phyloP scores from a whole-genome alignment of 2,888 invertebrate genomes.

The Tinea semifulvella region DNA sequence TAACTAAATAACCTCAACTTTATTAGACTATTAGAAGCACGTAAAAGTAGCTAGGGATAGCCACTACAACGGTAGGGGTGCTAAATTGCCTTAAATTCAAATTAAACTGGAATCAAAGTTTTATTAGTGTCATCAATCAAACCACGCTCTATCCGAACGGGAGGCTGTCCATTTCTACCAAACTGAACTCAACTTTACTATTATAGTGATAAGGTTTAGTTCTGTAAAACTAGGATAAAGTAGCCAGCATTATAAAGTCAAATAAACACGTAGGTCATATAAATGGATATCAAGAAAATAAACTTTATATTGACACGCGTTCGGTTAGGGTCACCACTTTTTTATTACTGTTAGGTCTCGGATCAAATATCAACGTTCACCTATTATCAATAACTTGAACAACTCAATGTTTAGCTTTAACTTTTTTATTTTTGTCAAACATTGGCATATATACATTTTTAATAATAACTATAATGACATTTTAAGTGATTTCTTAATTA shows the following conservation, averaged over 20 bases:
- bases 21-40: conserved; percentile 1
- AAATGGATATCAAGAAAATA: conserved; percentile 53
- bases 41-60: conserved; percentile 10
- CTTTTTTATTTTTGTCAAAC: too few relatives aligned
- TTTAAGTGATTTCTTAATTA: too few relatives aligned
- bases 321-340: conserved; percentile 24
- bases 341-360: background rate
- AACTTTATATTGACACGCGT: conserved; percentile 55
- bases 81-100: conserved; percentile 65
- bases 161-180: conserved; percentile 26
- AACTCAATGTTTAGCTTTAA: too few relatives aligned
- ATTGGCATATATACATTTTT: too few relatives aligned
- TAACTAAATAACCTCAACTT: too few relatives aligned
- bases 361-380: background rate
- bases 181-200: conserved; percentile 38
- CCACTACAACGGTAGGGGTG: conserved; percentile 33
- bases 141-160: conserved; percentile 45
- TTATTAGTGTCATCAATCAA: conserved; percentile 66
- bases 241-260: conserved; percentile 48
- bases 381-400: too few relatives aligned
- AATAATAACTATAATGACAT: too few relatives aligned
- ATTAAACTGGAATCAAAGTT: conserved; percentile 65
- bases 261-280: conserved; percentile 58
- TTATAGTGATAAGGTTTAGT: conserved; percentile 28
- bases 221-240: conserved; percentile 29